Conservation (phyloP, 2,113 vertebrate genomes). For the Columbina picui region DNA sequence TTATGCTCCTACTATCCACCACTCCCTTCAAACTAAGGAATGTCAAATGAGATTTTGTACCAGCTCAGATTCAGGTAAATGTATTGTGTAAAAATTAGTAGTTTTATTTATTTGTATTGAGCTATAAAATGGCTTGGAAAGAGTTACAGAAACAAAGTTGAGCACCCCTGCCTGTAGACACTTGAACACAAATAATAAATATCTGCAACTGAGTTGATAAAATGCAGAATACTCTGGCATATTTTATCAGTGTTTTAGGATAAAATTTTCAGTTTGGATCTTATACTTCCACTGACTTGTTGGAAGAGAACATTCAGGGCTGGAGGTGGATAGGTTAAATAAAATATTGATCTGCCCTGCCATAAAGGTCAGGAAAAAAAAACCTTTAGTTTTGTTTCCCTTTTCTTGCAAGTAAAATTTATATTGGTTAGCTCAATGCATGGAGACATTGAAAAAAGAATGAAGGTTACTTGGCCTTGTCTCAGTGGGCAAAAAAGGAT, state of each 20-base stretch:
- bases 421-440: background rate
- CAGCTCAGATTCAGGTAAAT: background rate
- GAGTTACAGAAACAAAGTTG: background rate
- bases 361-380: background rate
- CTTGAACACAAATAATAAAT: accelerated
- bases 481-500: background rate
- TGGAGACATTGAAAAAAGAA: background rate
- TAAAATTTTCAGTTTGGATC: background rate
- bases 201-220: background rate
- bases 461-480: background rate
- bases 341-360: background rate
- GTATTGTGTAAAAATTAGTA: background rate
- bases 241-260: background rate
- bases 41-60: background rate
- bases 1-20: background rate
- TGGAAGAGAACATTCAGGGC: background rate
- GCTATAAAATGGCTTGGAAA: background rate
- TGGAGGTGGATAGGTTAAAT: background rate
- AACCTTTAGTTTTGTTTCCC: background rate
- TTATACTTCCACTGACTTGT: background rate
- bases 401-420: background rate
- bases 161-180: background rate
- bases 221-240: background rate
- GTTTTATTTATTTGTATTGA: background rate
- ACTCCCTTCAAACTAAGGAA: background rate